A percentile compares a stretch with the other conserved stretches of the same genome.
phyloP scores from a whole-genome alignment of 2,797 vertebrate genomes.

The Brachyalestes nurse region DNA sequence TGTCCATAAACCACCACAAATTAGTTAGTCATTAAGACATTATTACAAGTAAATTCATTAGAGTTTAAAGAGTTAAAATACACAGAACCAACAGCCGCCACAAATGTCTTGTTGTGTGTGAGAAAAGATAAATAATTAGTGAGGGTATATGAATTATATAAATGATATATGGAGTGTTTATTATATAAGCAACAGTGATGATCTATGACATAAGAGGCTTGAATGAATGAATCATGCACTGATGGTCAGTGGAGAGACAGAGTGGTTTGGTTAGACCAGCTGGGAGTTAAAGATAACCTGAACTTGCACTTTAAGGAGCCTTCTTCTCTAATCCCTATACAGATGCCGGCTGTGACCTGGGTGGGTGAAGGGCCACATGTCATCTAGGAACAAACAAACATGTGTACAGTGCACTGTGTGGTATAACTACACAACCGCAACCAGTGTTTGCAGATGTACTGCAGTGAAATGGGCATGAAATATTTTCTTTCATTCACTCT shows the following conservation, averaged over 20 bases:
- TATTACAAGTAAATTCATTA: background rate
- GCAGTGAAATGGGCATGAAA: background rate
- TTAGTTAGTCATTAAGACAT: background rate
- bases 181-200: background rate
- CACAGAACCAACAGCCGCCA: background rate
- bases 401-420: slow-evolving; percentile 9
- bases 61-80: background rate
- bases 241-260: background rate
- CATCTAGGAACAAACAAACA: background rate
- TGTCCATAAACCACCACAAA: background rate
- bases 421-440: background rate
- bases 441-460: slow-evolving; percentile 20
- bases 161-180: background rate
- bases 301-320: slow-evolving; percentile 14
- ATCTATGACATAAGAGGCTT: background rate
- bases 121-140: no score
- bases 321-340: slow-evolving; percentile 32
- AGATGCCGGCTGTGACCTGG: slow-evolving; percentile 12
- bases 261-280: background rate
- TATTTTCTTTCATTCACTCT: background rate
- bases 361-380: background rate
- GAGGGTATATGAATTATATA: no score
- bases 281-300: slow-evolving; percentile 16
- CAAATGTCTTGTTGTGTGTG: no score
- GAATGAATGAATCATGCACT: background rate